A percentile compares a stretch with the other conserved stretches of the same genome.
These are phyloP conservation scores for Amazona finschi DNA, from an alignment of 2,797 vertebrate genomes.

Conservation along the genomic window DNA sequence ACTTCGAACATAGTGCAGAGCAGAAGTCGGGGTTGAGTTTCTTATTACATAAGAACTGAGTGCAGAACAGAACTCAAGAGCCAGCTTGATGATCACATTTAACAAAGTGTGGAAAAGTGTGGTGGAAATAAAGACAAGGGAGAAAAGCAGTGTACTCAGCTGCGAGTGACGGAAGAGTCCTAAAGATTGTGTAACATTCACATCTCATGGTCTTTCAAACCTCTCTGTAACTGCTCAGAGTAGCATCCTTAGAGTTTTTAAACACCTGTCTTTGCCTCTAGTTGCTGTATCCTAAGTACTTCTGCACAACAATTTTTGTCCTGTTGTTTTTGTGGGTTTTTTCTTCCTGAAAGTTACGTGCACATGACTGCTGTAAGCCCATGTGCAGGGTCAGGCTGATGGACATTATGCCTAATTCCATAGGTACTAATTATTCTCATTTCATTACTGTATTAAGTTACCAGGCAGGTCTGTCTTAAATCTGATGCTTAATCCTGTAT, in stretches of 20 bases:
- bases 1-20: background rate
- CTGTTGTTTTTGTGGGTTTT: background rate
- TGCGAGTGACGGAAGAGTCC: background rate
- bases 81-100: constrained; percentile 58
- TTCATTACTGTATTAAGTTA: background rate
- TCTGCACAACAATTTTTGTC: background rate
- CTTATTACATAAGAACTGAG: constrained; percentile 17
- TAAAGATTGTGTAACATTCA: background rate
- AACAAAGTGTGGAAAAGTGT: background rate
- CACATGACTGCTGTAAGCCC: background rate
- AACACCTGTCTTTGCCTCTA: background rate
- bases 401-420: background rate
- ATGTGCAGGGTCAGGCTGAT: background rate
- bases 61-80: constrained; percentile 50
- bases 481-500: background rate
- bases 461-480: background rate
- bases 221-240: background rate
- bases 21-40: background rate
- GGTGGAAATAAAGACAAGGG: background rate
- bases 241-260: background rate
- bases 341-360: background rate
- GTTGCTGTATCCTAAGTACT: background rate
- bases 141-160: background rate
- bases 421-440: background rate
- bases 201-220: background rate